phyloP scores from a whole-genome alignment of 1,140 invertebrate species.

The Papilio machaon region DNA sequence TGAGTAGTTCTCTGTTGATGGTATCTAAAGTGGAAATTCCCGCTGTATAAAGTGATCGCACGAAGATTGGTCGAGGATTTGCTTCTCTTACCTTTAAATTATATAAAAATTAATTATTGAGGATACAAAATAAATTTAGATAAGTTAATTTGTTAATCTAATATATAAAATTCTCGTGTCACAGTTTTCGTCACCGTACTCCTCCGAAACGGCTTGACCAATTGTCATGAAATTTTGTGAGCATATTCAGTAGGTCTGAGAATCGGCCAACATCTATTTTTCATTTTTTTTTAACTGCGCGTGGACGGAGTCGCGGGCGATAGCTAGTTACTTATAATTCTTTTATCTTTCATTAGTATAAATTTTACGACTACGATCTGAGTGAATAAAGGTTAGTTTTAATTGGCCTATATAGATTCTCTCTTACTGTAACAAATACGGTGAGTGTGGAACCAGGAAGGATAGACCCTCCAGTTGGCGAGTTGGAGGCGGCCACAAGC shows the following conservation, averaged over 20 bases:
- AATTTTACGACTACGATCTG: too few species aligned
- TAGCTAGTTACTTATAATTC: not conserved
- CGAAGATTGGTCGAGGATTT: slow-evolving; percentile 81
- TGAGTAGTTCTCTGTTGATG: slow-evolving; percentile 73
- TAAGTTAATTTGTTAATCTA: too few species aligned
- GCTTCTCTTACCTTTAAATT: slow-evolving; percentile 78
- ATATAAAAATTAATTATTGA: not conserved
- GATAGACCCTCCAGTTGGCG: slow-evolving; percentile 38
- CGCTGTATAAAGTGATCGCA: slow-evolving; percentile 70
- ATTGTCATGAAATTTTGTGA: too few species aligned
- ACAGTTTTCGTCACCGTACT: too few species aligned
- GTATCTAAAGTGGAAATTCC: slow-evolving; percentile 74
- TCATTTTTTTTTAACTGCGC: too few species aligned
- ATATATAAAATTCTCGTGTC: too few species aligned
- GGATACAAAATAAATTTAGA: not conserved
- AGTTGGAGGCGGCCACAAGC: slow-evolving; percentile 74
- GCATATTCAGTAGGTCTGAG: too few species aligned
- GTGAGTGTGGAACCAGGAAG: slow-evolving; percentile 62
- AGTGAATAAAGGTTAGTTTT: not conserved
- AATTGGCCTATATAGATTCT: not conserved
- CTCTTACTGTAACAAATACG: slow-evolving; percentile 73
- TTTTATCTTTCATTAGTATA: too few species aligned
- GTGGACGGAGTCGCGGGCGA: too few species aligned
- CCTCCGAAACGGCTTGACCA: too few species aligned
- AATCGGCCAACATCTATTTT: too few species aligned